Evolutionary conservation across 2,797 vertebrate genomes (phyloP).

Genomic region (Notolepis coatsorum): DNA sequence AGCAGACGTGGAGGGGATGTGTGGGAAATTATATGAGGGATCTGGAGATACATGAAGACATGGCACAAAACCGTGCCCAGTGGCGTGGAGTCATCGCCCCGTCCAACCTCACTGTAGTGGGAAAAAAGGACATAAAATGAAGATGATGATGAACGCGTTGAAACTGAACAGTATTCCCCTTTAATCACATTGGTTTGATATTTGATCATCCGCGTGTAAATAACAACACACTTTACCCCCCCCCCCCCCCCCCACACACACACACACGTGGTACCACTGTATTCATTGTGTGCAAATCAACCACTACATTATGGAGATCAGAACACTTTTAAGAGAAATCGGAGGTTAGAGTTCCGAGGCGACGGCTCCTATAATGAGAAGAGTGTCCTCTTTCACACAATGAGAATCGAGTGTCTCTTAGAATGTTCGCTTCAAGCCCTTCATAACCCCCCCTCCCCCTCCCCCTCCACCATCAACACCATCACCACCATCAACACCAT

Average conservation of each 20-base stretch:
- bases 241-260: too few species aligned
- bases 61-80: too few species aligned
- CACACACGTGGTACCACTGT: neutral
- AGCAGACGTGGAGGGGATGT: too few species aligned
- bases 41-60: too few species aligned
- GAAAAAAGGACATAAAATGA: too few species aligned
- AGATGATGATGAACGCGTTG: too few species aligned
- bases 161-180: neutral
- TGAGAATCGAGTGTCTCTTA: conserved; percentile 13
- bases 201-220: neutral
- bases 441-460: too few species aligned
- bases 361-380: conserved; percentile 6
- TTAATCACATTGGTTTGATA: neutral
- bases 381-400: conserved; percentile 1
- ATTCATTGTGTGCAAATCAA: conserved; percentile 1
- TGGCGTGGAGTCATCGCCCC: too few species aligned
- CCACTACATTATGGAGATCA: neutral
- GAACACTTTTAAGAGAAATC: conserved; percentile 1
- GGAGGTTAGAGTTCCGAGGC: neutral
- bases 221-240: neutral
- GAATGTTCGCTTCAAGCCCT: conserved; percentile 25
- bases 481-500: too few species aligned
- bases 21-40: too few species aligned
- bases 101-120: too few species aligned
- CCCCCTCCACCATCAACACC: too few species aligned